phyloP scores from a whole-genome alignment of 2,113 vertebrate genomes.

The Plectropomus leopardus region DNA sequence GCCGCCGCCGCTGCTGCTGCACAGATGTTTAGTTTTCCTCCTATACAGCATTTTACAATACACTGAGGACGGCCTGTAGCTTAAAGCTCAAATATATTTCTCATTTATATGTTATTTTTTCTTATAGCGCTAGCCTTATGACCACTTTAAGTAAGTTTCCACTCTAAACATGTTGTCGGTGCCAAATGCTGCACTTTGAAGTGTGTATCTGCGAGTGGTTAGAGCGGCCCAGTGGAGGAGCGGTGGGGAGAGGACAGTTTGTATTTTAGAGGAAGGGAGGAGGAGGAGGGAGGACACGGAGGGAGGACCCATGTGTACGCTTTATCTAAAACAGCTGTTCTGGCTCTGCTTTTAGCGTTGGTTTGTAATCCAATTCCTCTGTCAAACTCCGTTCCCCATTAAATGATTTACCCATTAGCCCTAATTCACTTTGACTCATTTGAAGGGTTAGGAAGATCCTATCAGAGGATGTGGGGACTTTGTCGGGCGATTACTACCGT shows the following conservation, averaged over 20 bases:
- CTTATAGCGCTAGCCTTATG: conserved; percentile 19
- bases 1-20: conserved; percentile 55
- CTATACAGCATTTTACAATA: conserved; percentile 19
- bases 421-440: conserved; percentile 74
- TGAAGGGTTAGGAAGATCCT: conserved; percentile 57
- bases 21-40: conserved; percentile 69
- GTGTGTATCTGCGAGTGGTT: conserved; percentile 67
- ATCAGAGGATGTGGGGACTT: conserved; percentile 62
- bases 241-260: conserved; percentile 55
- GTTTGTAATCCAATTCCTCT: conserved; percentile 75
- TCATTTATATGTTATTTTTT: conserved; percentile 36
- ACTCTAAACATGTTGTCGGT: conserved; percentile 62
- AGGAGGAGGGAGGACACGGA: conserved; percentile 19
- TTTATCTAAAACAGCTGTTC: conserved; percentile 82
- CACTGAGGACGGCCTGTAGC: conserved; percentile 32
- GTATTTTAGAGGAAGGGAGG: conserved; percentile 53
- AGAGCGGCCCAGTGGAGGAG: conserved; percentile 23
- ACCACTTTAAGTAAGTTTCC: conserved; percentile 70
- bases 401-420: conserved; percentile 73
- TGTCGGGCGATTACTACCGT: conserved; percentile 67
- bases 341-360: conserved; percentile 62
- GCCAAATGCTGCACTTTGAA: conserved; percentile 72
- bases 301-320: conserved; percentile 67
- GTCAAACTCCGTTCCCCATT: conserved; percentile 69
- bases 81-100: conserved; percentile 27